These are phyloP conservation scores for Pseudoatta argentina DNA, from an alignment of 1,140 invertebrate species.

Conservation along the genomic window DNA sequence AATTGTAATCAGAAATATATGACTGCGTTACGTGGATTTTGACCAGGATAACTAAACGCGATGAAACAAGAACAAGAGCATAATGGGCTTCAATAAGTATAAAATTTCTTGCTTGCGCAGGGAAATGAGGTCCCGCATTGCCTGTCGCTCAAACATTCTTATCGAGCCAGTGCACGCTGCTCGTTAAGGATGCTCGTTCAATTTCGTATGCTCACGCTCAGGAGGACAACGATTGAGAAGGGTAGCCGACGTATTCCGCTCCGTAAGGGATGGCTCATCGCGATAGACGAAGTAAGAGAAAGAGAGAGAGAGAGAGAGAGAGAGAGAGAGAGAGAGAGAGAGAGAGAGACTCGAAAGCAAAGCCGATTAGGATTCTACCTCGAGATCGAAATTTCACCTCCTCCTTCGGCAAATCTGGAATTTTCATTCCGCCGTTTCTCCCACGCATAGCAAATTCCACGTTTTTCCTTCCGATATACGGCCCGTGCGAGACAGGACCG, in stretches of 20 bases:
- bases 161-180: slow-evolving; percentile 72
- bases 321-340: slow-evolving; percentile 12
- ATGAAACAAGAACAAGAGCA: slow-evolving; percentile 26
- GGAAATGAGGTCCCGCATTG: slow-evolving; percentile 62
- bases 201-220: slow-evolving; percentile 69
- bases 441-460: slow-evolving; percentile 46
- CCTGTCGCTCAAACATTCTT: slow-evolving; percentile 67
- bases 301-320: slow-evolving; percentile 23
- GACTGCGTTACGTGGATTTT: neutral
- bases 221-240: slow-evolving; percentile 54
- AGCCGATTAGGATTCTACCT: slow-evolving; percentile 72
- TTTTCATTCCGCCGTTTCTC: slow-evolving; percentile 32
- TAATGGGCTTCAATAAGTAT: slow-evolving; percentile 54
- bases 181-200: slow-evolving; percentile 74
- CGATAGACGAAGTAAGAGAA: neutral
- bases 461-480: neutral
- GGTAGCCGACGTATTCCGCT: slow-evolving; percentile 13
- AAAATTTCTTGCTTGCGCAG: slow-evolving; percentile 67
- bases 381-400: slow-evolving; percentile 69
- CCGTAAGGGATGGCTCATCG: neutral
- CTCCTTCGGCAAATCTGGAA: slow-evolving; percentile 51
- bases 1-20: slow-evolving; percentile 12
- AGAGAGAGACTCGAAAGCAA: slow-evolving; percentile 60
- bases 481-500: neutral
- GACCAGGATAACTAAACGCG: slow-evolving; percentile 36